phyloP scores from a whole-genome alignment of 1,140 invertebrate species.

The Brachionus rubens region DNA sequence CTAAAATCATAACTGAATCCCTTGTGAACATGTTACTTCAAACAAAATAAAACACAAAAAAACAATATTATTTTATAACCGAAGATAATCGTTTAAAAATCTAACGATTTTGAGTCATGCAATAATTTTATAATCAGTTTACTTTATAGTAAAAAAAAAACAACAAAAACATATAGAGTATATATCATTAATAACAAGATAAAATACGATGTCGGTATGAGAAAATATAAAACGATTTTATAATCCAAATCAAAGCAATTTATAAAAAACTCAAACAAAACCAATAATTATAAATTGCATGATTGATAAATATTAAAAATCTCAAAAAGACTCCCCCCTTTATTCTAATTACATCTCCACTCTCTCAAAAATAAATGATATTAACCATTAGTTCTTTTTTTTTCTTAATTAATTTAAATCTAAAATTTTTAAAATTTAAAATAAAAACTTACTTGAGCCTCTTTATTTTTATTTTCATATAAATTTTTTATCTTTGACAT shows the following conservation, averaged over 20 bases:
- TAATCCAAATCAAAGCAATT: not conserved
- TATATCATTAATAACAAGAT: no score
- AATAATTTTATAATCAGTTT: constrained; percentile 14
- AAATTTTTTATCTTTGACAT: not conserved
- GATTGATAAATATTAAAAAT: constrained; percentile 20
- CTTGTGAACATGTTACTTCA: no score
- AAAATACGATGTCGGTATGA: no score
- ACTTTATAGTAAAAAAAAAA: no score
- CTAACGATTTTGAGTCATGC: not conserved
- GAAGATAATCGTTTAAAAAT: not conserved
- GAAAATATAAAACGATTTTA: constrained; percentile 6
- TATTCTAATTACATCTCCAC: not conserved
- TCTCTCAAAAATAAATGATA: no score
- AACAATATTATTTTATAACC: no score
- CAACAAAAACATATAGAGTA: no score
- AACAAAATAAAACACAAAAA: no score
- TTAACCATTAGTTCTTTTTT: not conserved
- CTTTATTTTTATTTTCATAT: not conserved
- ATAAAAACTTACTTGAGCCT: not conserved
- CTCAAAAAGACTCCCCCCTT: constrained; percentile 25
- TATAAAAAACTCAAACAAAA: not conserved
- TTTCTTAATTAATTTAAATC: constrained; percentile 20
- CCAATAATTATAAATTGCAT: constrained; percentile 12
- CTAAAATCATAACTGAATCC: no score
- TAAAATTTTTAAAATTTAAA: not conserved